phyloP scores from a whole-genome alignment of 2,113 vertebrate species.

The Galbula dea region DNA sequence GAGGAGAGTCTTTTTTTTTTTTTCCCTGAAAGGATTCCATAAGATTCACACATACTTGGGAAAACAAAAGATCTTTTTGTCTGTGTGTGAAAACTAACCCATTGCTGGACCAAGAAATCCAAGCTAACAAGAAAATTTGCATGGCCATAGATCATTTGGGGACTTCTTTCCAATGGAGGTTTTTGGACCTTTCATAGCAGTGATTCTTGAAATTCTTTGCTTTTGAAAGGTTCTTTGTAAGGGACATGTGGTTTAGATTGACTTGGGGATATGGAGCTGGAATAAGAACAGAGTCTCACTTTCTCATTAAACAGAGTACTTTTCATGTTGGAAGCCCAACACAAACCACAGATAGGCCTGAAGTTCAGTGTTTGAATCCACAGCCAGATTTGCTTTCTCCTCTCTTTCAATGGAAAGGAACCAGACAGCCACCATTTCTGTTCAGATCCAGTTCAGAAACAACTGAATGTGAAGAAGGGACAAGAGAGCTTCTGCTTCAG shows the following conservation, averaged over 20 bases:
- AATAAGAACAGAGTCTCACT: not conserved
- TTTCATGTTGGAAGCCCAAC: not conserved
- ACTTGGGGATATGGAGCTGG: not conserved
- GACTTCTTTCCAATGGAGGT: not conserved
- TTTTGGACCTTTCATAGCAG: constrained; percentile 9
- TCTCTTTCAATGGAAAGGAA: not conserved
- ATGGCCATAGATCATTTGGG: not conserved
- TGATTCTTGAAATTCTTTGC: constrained; percentile 58
- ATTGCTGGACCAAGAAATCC: not conserved
- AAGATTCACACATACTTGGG: constrained; percentile 36
- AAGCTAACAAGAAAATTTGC: constrained; percentile 2
- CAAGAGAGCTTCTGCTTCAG: not conserved
- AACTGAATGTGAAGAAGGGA: not conserved
- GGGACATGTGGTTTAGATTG: not conserved
- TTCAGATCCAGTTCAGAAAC: not conserved
- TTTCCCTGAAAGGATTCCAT: not conserved
- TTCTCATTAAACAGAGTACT: not conserved
- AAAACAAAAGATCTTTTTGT: constrained; percentile 48
- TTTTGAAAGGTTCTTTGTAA: constrained; percentile 65
- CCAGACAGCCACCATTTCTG: not conserved
- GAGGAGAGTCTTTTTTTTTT: not conserved
- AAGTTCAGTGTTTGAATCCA: not conserved
- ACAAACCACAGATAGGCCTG: not conserved
- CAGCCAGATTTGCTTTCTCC: not conserved
- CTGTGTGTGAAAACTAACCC: not conserved